Percentiles rank a stretch among this genome's conserved stretches.
Conservation (phyloP, 2,113 vertebrate species). For the Hydropotes inermis region DNA sequence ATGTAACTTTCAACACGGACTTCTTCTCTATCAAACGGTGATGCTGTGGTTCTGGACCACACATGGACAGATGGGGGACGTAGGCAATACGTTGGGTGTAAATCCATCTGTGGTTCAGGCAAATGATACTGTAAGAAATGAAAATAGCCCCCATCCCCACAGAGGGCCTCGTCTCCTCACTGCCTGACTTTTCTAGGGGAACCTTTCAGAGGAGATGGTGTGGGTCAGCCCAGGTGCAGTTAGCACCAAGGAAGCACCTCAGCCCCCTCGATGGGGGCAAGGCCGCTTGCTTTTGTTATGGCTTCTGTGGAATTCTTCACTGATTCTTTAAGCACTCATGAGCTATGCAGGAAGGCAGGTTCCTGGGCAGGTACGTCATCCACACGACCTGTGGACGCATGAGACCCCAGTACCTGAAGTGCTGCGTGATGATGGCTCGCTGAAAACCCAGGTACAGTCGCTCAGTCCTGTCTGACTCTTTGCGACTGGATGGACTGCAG, state of each 20-base stretch:
- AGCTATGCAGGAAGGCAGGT: neutral
- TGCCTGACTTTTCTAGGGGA: neutral
- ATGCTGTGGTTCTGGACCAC: too few relatives aligned
- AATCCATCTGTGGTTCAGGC: accelerated
- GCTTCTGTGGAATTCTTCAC: neutral
- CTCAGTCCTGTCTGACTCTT: neutral
- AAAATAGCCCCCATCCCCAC: neutral
- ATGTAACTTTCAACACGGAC: accelerated
- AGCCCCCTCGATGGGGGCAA: too few relatives aligned
- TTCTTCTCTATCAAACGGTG: neutral
- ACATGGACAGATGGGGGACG: accelerated
- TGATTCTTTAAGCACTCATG: neutral
- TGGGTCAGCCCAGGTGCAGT: neutral
- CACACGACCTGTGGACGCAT: accelerated
- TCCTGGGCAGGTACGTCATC: neutral
- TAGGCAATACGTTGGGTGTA: accelerated
- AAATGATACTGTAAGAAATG: neutral
- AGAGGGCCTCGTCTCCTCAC: accelerated
- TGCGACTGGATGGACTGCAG: neutral
- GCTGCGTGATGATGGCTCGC: accelerated
- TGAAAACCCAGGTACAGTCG: neutral
- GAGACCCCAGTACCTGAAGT: neutral
- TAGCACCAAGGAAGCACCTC: neutral
- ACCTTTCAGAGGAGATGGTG: neutral
- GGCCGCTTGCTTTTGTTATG: neutral